Evolutionary conservation across 2,797 vertebrate species (phyloP).

Genomic region (Mallotus villosus): DNA sequence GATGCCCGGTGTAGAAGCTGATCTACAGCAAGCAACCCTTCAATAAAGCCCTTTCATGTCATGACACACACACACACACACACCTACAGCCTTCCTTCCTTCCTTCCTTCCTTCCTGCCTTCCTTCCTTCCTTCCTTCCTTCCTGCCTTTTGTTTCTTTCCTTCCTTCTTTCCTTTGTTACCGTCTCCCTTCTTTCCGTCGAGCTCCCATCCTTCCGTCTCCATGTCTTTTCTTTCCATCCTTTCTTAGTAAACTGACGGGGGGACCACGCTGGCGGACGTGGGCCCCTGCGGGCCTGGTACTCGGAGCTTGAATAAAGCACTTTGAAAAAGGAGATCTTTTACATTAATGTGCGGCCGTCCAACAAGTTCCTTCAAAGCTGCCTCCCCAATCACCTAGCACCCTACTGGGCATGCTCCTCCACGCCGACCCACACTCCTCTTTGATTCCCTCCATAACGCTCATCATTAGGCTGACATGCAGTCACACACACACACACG

Average conservation of each 20-base stretch:
- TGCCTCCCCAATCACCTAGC: slow-evolving; percentile 72
- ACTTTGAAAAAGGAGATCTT: slow-evolving; percentile 77
- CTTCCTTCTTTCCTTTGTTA: no score
- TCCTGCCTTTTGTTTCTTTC: no score
- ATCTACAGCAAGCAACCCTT: slow-evolving; percentile 13
- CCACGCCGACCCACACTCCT: slow-evolving; percentile 64
- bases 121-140: no score
- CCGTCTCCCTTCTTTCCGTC: no score
- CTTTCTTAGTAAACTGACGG: slow-evolving; percentile 53
- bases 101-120: no score
- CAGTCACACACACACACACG: slow-evolving; percentile 35
- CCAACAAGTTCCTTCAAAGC: slow-evolving; percentile 83
- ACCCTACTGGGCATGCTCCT: slow-evolving; percentile 70
- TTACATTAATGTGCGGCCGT: slow-evolving; percentile 81
- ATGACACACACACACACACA: slow-evolving; percentile 4
- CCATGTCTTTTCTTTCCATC: slow-evolving; percentile 25
- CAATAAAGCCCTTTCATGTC: slow-evolving; percentile 42
- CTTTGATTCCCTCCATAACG: slow-evolving; percentile 78
- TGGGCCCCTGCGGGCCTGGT: slow-evolving; percentile 67
- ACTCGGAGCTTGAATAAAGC: slow-evolving; percentile 74
- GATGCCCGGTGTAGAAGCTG: slow-evolving; percentile 18
- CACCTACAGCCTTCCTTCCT: slow-evolving; percentile 16
- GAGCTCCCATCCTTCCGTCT: no score
- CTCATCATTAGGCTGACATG: slow-evolving; percentile 78
- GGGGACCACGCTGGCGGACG: slow-evolving; percentile 67